Conservation (phyloP, 2,888 invertebrate species). For the Cheilosia vernalis region DNA sequence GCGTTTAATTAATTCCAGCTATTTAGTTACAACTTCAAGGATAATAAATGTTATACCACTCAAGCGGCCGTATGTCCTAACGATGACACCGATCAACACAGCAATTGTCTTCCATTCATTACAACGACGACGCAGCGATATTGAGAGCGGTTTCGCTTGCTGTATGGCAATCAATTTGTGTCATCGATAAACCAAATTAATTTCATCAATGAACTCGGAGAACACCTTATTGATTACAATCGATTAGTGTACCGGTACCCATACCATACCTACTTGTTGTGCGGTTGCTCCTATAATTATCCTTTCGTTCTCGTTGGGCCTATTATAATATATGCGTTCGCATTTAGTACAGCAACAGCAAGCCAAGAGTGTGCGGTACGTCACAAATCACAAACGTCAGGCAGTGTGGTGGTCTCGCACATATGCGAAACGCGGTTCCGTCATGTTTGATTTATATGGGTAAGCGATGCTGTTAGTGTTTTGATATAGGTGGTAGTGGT, state of each 20-base stretch:
- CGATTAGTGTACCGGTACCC: conserved; percentile 53
- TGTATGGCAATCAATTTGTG: conserved; percentile 68
- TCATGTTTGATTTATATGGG: too few relatives aligned
- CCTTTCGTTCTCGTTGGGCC: conserved; percentile 21
- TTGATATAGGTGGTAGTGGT: too few relatives aligned
- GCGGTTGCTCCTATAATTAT: neutral
- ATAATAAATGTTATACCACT: conserved; percentile 72
- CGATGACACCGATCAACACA: conserved; percentile 34
- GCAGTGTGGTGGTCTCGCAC: conserved; percentile 12
- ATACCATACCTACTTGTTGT: conserved; percentile 17
- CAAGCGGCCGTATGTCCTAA: conserved; percentile 40
- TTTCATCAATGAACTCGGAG: conserved; percentile 70
- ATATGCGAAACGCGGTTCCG: too few relatives aligned
- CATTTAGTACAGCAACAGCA: conserved; percentile 33
- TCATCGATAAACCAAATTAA: conserved; percentile 75
- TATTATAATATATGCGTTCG: conserved; percentile 45
- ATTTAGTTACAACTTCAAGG: conserved; percentile 72
- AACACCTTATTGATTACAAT: conserved; percentile 74
- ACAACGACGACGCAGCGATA: conserved; percentile 33
- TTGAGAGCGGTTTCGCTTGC: conserved; percentile 49
- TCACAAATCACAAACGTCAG: conserved; percentile 54
- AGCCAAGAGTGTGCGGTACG: neutral
- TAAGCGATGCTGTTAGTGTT: too few relatives aligned
- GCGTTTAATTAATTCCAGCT: conserved; percentile 71
- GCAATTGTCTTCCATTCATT: conserved; percentile 66